Conservation (phyloP, 1,140 invertebrate species). For the Drosophila simulans region DNA sequence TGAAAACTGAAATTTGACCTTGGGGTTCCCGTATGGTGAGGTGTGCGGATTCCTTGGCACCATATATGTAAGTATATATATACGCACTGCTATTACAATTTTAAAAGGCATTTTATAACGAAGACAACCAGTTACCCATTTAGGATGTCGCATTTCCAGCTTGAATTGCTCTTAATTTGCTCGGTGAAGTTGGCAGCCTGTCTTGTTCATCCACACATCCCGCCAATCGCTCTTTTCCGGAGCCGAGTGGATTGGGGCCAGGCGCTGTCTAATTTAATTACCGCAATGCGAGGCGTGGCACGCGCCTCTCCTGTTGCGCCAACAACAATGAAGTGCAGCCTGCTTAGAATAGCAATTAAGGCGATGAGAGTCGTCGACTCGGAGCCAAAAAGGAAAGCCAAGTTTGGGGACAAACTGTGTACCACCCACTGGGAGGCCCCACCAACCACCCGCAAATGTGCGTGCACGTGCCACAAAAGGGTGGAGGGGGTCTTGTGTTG, state of each 20-base stretch:
- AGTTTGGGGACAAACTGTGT: slow-evolving; percentile 7
- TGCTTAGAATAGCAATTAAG: slow-evolving; percentile 81
- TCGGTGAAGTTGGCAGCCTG: not conserved
- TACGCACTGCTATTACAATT: not conserved
- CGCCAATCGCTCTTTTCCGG: slow-evolving; percentile 25
- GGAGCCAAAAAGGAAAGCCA: slow-evolving; percentile 28
- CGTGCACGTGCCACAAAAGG: slow-evolving; percentile 33
- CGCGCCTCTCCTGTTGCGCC: slow-evolving; percentile 23
- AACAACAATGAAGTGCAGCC: slow-evolving; percentile 71
- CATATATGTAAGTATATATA: too few species aligned
- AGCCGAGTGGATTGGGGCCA: slow-evolving; percentile 44
- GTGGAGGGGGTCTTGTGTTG: too few species aligned
- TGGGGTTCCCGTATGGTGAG: too few species aligned
- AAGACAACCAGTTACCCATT: not conserved
- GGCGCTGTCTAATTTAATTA: slow-evolving; percentile 73
- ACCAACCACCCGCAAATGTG: slow-evolving; percentile 2
- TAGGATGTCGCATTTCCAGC: not conserved
- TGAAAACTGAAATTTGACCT: too few species aligned
- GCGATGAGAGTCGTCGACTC: slow-evolving; percentile 26
- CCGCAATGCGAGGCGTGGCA: slow-evolving; percentile 43
- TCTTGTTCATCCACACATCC: slow-evolving; percentile 6
- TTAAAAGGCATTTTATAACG: not conserved
- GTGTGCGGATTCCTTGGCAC: too few species aligned
- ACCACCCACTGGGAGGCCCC: not conserved
- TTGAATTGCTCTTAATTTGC: not conserved